phyloP scores from a whole-genome alignment of 2,888 invertebrate species.

The Odontothrips loti region DNA sequence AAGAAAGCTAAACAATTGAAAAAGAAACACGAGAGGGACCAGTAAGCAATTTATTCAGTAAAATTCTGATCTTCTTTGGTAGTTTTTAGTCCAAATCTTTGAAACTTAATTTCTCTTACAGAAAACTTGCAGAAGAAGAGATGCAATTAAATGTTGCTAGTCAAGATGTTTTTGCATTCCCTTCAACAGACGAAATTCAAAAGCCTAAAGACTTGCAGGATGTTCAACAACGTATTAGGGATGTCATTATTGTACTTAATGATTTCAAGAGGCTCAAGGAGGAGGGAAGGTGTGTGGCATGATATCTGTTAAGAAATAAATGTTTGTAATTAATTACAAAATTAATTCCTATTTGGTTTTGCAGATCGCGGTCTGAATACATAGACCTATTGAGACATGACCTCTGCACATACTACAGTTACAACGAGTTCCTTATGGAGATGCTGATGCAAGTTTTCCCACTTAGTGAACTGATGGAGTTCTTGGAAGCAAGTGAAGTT shows the following conservation, averaged over 20 bases:
- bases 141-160: constrained; percentile 73
- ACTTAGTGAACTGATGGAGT: constrained; percentile 80
- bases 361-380: constrained; percentile 76
- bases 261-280: constrained; percentile 58
- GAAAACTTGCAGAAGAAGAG: constrained; percentile 71
- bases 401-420: constrained; percentile 91
- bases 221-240: constrained; percentile 84
- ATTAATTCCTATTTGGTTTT: constrained; percentile 44
- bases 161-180: constrained; percentile 74
- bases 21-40: constrained; percentile 64
- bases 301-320: constrained; percentile 42
- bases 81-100: constrained; percentile 26
- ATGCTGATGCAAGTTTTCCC: constrained; percentile 87
- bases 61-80: background rate
- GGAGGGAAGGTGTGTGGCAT: constrained; percentile 46
- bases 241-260: constrained; percentile 55
- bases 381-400: constrained; percentile 72
- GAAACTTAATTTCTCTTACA: constrained; percentile 40
- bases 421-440: constrained; percentile 93
- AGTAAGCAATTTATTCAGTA: constrained; percentile 43
- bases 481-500: constrained; percentile 93
- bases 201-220: constrained; percentile 72
- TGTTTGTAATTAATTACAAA: constrained; percentile 48
- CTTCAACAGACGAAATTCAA: constrained; percentile 67
- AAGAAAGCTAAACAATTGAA: constrained; percentile 73